phyloP scores from a whole-genome alignment of 2,113 vertebrate genomes.

The Ageneiosus marmoratus region DNA sequence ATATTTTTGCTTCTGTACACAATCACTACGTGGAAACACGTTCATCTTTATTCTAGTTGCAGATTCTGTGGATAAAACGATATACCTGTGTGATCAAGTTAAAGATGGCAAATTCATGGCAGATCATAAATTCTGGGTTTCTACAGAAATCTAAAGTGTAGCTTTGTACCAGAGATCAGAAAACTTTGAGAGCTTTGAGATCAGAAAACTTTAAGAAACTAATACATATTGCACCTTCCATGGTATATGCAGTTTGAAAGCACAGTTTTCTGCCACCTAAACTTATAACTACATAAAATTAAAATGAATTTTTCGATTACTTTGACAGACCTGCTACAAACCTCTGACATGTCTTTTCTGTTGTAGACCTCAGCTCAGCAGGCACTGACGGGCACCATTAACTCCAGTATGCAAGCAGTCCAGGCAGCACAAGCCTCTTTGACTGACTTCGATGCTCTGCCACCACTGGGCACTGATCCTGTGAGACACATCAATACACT shows the following conservation, averaged over 20 bases:
- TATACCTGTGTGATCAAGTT: neutral
- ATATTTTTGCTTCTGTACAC: neutral
- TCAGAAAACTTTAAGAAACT: neutral
- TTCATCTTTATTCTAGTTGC: neutral
- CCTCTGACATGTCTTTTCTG: neutral
- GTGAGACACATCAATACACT: slow-evolving; percentile 71
- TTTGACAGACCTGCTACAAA: neutral
- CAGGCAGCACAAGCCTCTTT: slow-evolving; percentile 90
- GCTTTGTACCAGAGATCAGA: neutral
- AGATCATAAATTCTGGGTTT: neutral
- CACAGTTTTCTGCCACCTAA: neutral
- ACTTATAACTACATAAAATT: neutral
- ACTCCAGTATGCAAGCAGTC: slow-evolving; percentile 97
- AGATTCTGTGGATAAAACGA: neutral
- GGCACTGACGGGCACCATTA: slow-evolving; percentile 94
- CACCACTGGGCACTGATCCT: slow-evolving; percentile 91
- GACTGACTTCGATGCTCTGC: slow-evolving; percentile 88
- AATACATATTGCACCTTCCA: neutral
- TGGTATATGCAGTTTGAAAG: neutral
- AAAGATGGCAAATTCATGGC: neutral
- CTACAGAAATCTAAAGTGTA: neutral
- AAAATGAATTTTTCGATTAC: neutral
- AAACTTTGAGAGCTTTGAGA: neutral
- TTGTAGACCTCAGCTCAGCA: slow-evolving; percentile 93
- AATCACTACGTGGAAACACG: neutral